These are phyloP conservation scores for Polietes domitor DNA, from an alignment of 2,888 invertebrate genomes.

Conservation along the genomic window DNA sequence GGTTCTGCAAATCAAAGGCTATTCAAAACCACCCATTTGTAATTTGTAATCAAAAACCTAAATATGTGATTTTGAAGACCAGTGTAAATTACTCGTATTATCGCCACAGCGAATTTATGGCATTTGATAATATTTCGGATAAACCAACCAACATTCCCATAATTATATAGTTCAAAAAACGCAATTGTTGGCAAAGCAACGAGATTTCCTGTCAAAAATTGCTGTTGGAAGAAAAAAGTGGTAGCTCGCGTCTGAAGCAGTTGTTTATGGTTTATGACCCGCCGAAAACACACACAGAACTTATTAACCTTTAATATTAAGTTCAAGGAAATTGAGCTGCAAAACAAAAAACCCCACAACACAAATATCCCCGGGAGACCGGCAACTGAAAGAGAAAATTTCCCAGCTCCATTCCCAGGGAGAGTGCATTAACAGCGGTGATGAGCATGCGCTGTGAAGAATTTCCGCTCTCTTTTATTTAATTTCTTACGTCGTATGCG, in stretches of 20 bases:
- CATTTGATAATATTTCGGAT: too few species aligned
- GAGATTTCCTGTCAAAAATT: too few species aligned
- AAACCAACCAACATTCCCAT: too few species aligned
- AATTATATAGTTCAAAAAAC: too few species aligned
- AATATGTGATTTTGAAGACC: too few species aligned
- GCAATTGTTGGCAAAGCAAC: too few species aligned
- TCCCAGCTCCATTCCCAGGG: constrained; percentile 7
- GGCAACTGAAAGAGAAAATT: constrained; percentile 59
- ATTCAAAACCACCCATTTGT: too few species aligned
- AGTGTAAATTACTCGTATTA: too few species aligned
- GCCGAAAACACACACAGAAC: not conserved
- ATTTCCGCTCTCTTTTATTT: not conserved
- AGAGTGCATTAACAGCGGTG: constrained; percentile 39
- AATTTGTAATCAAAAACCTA: too few species aligned
- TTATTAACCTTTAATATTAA: constrained; percentile 16
- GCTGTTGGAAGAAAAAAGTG: too few species aligned
- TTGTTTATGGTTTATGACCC: not conserved
- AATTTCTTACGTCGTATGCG: not conserved
- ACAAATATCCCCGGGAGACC: not conserved
- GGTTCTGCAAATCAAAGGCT: too few species aligned
- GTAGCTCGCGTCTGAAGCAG: not conserved
- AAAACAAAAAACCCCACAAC: not conserved
- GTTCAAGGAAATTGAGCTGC: constrained; percentile 33
- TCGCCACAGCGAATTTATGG: too few species aligned
- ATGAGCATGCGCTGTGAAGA: constrained; percentile 37